A percentile compares a stretch with the other conserved stretches of the same genome.
These are phyloP conservation scores for Alca torda DNA, from an alignment of 2,797 vertebrate genomes.

Conservation along the genomic window DNA sequence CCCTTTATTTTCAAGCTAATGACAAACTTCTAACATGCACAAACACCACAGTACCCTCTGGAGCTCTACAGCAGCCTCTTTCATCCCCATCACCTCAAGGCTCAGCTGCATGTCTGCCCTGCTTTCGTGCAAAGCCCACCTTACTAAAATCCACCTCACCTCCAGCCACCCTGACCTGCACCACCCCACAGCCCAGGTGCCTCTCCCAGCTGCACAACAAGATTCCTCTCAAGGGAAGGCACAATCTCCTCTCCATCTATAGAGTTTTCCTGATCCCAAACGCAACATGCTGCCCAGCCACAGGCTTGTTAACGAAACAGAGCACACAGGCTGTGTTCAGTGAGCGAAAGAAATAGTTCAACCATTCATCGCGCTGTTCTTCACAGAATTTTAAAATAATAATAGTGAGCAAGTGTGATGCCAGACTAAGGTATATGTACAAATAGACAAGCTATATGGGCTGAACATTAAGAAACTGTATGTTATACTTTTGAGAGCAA, in stretches of 20 bases:
- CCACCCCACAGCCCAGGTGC: neutral
- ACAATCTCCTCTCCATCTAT: neutral
- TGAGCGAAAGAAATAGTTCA: neutral
- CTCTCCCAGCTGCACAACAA: neutral
- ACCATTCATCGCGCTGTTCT: neutral
- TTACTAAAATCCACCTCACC: neutral
- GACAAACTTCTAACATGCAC: neutral
- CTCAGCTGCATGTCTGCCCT: neutral
- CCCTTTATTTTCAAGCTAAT: neutral
- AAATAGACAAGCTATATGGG: neutral
- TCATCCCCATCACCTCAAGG: neutral
- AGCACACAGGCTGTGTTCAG: neutral
- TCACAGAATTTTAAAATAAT: neutral
- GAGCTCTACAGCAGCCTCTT: neutral
- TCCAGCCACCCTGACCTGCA: rapidly evolving
- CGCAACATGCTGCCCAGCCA: neutral
- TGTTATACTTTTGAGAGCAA: neutral
- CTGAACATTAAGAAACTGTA: neutral
- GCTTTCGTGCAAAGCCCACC: neutral
- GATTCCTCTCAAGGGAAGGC: neutral
- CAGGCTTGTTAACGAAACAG: neutral
- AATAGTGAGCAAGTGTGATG: neutral
- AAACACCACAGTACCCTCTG: neutral
- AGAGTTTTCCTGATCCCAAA: neutral
- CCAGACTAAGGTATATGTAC: neutral